Base-by-base conservation (phyloP, 2,888 invertebrate genomes). In the Zaprionus lineosus region DNA sequence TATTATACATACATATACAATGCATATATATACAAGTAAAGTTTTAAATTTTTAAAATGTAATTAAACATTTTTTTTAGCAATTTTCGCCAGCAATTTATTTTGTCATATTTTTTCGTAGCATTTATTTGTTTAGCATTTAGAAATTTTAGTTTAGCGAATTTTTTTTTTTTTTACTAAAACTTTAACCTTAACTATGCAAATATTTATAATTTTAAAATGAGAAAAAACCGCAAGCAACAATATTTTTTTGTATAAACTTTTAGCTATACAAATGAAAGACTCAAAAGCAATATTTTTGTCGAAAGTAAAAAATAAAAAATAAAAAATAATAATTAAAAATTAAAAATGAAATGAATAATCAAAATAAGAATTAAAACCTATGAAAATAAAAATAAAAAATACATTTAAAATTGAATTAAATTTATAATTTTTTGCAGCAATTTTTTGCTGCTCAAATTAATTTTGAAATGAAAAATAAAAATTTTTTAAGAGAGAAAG, bases 201-300 rank as follows among this genome's bases (percentile, higher is more conserved):
- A 51, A 40, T 66, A 68, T 65, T 68, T 68, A 57, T 76, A 72
- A 59, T 66, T 46, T 57, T 53, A 43, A 53, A 43, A 3, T 31
- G 41, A 51, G 41, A 36, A 51, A 46, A 55, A 59, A 43, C 41
- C 21, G 21, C 15, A 24, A 2, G 28, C 33, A 61, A 34, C 34
- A 62, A 8, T 24, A 29, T 11, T 3, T 15, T 15, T 60, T 65
- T 67, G 60, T 62, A 43, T 19, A 47, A 33, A 53, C 24, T 33
- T 48, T 60, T 60, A 65, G 63, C 47, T 53, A 46, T 63, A 76
- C 47, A 70, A 77, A 70, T 66, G 74, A 74, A 87, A 87, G 87
- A 85, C 85, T 85, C 85, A 86, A 86, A 85, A 87, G 87, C 85
- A 87, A 85, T 84, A 72, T 74, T 62, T 61, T 29, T n/a, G n/a